phyloP scores from a whole-genome alignment of 2,888 invertebrate genomes.

The Lithodes maja region DNA sequence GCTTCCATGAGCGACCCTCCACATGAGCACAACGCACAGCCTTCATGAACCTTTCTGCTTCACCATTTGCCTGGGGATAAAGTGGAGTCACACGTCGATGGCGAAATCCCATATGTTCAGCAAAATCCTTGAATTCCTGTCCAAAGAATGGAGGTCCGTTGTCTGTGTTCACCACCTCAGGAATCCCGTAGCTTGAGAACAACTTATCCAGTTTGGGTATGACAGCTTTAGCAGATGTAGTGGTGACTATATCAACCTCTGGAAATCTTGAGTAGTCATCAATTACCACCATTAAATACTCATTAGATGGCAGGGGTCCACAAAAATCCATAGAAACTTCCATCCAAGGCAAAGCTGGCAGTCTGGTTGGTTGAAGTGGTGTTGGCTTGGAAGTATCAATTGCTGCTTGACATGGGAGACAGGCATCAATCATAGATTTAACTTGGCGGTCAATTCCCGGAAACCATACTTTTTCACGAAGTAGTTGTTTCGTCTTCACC shows the following conservation, averaged over 20 bases:
- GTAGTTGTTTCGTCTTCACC: slow-evolving; percentile 66
- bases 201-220: slow-evolving; percentile 39
- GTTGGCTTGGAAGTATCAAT: neutral
- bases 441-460: slow-evolving; percentile 64
- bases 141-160: neutral
- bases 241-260: slow-evolving; percentile 24
- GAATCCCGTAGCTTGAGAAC: slow-evolving; percentile 51
- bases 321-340: slow-evolving; percentile 14
- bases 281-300: slow-evolving; percentile 62
- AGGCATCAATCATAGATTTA: slow-evolving; percentile 6
- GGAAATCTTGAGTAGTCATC: slow-evolving; percentile 51
- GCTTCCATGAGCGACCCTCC: no score
- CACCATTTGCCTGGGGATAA: no score
- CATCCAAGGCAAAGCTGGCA: neutral
- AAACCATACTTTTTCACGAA: slow-evolving; percentile 71
- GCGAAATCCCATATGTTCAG: no score
- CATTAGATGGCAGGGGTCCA: slow-evolving; percentile 10
- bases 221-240: slow-evolving; percentile 27
- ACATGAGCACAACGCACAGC: no score
- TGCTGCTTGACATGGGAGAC: neutral
- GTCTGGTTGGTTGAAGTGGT: neutral
- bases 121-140: no score
- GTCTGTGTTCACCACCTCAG: neutral
- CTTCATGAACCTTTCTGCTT: no score
- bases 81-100: no score